Evolutionary conservation across 2,888 invertebrate species (phyloP).

Genomic region (Drosophila austrosaltans): DNA sequence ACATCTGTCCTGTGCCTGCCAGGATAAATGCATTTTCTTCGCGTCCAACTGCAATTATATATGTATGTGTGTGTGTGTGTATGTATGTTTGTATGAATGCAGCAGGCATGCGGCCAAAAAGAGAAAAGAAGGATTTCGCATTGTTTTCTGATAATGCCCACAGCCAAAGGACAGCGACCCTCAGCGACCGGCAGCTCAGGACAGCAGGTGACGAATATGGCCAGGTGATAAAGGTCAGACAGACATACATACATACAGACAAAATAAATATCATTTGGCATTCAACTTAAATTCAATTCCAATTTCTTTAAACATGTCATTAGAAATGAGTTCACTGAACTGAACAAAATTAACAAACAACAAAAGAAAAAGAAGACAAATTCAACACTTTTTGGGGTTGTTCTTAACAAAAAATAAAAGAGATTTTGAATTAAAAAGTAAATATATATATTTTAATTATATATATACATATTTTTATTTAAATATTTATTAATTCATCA

Average conservation of each 20-base stretch:
- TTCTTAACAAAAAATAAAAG: too few species aligned
- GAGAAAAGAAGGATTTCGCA: slow-evolving; percentile 24
- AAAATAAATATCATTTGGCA: slow-evolving; percentile 17
- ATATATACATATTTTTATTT: too few species aligned
- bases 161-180: slow-evolving; percentile 23
- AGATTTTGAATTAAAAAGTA: too few species aligned
- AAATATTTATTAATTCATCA: too few species aligned
- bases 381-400: not conserved
- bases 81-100: not conserved
- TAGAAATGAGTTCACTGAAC: slow-evolving; percentile 7
- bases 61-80: not conserved
- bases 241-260: slow-evolving; percentile 6
- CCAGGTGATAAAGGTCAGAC: not conserved
- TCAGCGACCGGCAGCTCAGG: slow-evolving; percentile 11
- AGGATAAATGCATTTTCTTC: slow-evolving; percentile 36
- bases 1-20: slow-evolving; percentile 44
- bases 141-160: slow-evolving; percentile 4
- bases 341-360: not conserved
- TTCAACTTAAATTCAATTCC: not conserved
- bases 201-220: slow-evolving; percentile 27
- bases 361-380: not conserved
- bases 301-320: not conserved
- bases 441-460: too few species aligned
- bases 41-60: slow-evolving; percentile 35
- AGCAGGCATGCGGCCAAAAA: not conserved